Evolutionary conservation across 1,140 invertebrate species (phyloP).

Genomic region (Tetragnatha versicolor): DNA sequence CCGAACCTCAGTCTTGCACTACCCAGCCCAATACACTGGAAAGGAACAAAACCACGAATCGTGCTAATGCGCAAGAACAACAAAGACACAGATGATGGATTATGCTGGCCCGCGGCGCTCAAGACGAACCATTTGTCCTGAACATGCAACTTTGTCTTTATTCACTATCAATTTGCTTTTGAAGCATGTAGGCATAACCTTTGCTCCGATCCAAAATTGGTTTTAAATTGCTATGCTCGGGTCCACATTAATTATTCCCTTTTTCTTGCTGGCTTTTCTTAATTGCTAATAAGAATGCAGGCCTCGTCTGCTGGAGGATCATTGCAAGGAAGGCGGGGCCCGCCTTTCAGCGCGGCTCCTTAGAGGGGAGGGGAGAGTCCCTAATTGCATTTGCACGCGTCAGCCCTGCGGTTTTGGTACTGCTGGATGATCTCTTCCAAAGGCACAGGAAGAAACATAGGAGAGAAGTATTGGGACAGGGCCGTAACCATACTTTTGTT

Average conservation of each 20-base stretch:
- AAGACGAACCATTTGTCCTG: slow-evolving; percentile 39
- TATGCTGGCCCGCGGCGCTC: background rate
- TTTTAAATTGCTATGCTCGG: slow-evolving; percentile 48
- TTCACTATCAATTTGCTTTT: slow-evolving; percentile 49
- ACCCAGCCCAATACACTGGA: too few relatives aligned
- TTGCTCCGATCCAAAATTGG: slow-evolving; percentile 45
- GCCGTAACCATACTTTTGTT: too few relatives aligned
- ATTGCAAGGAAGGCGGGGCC: background rate
- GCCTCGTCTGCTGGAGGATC: background rate
- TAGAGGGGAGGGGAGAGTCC: too few relatives aligned
- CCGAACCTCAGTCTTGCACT: too few relatives aligned
- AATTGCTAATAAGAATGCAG: slow-evolving; percentile 47
- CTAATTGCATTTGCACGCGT: too few relatives aligned
- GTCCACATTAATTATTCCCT: slow-evolving; percentile 46
- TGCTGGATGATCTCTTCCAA: too few relatives aligned
- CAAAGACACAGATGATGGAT: slow-evolving; percentile 31
- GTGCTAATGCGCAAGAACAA: background rate
- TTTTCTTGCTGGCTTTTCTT: slow-evolving; percentile 31
- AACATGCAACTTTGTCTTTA: slow-evolving; percentile 40
- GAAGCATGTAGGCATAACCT: slow-evolving; percentile 46
- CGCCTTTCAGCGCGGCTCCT: background rate
- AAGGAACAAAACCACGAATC: too few relatives aligned
- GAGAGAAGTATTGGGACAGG: too few relatives aligned
- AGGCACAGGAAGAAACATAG: too few relatives aligned
- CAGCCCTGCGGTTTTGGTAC: too few relatives aligned